Conservation (phyloP, 2,113 vertebrate genomes). For the Siniperca chuatsi region DNA sequence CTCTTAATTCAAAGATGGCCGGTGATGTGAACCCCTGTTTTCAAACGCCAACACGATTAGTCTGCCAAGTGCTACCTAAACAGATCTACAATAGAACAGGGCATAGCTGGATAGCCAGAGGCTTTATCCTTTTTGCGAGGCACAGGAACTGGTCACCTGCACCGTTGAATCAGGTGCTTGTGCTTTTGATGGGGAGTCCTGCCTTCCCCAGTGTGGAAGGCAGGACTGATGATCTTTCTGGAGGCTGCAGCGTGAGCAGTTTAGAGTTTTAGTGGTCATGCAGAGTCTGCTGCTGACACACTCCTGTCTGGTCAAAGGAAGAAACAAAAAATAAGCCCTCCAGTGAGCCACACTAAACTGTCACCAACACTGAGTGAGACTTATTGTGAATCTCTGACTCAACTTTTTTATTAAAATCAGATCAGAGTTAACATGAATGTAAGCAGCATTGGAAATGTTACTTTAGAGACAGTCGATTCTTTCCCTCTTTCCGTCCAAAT, state of each 20-base stretch:
- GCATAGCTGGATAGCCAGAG: constrained; percentile 15
- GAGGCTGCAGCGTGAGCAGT: constrained; percentile 14
- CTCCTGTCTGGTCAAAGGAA: constrained; percentile 34
- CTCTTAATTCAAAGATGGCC: constrained; percentile 61
- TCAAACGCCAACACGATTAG: constrained; percentile 49
- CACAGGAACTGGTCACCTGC: constrained; percentile 46
- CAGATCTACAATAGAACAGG: constrained; percentile 44
- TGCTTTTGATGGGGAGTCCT: constrained; percentile 15
- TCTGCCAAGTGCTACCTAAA: constrained; percentile 60
- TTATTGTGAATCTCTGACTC: constrained; percentile 21
- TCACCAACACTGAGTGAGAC: constrained; percentile 21
- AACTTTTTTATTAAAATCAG: not conserved
- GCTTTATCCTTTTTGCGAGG: constrained; percentile 30
- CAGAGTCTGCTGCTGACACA: constrained; percentile 50
- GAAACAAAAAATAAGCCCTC: constrained; percentile 23
- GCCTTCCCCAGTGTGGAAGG: not conserved
- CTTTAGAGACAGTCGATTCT: not conserved
- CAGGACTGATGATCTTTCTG: constrained; percentile 22
- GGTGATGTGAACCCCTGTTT: constrained; percentile 65
- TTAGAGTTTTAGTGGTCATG: constrained; percentile 23
- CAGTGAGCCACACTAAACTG: constrained; percentile 4
- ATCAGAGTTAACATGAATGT: not conserved
- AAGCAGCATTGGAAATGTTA: not conserved
- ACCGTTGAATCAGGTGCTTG: constrained; percentile 28
- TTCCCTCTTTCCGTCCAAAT: not conserved